These are phyloP conservation scores for Penaeus chinensis DNA, from an alignment of 1,140 invertebrate species.

Conservation along the genomic window DNA sequence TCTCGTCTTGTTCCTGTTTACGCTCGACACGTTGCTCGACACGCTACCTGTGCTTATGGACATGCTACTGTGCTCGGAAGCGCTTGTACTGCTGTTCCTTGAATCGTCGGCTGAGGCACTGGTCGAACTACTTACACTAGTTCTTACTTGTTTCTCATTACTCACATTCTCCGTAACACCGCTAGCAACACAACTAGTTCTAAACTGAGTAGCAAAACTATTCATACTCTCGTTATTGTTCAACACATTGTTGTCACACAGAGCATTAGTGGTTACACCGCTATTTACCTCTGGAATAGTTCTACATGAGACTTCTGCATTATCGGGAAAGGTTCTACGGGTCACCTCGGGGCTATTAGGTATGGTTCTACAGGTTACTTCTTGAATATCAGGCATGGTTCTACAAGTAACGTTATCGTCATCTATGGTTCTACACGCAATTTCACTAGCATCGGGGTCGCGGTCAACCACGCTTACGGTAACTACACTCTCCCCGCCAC, in stretches of 20 bases:
- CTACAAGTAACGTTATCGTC: too few species aligned
- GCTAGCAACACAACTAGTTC: conserved; percentile 52
- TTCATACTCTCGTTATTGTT: conserved; percentile 45
- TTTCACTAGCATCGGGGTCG: conserved; percentile 2
- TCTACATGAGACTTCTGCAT: too few species aligned
- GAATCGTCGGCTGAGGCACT: conserved; percentile 51
- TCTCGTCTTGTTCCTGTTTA: conserved; percentile 54
- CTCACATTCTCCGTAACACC: conserved; percentile 8
- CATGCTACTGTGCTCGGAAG: conserved; percentile 61
- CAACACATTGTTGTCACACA: conserved; percentile 16
- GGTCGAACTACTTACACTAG: conserved; percentile 38
- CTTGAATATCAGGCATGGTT: too few species aligned
- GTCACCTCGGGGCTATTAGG: too few species aligned
- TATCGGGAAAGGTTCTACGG: too few species aligned
- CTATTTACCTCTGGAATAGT: too few species aligned
- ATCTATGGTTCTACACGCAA: neutral
- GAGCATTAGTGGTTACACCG: neutral
- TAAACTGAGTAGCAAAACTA: conserved; percentile 47
- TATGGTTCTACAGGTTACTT: too few species aligned
- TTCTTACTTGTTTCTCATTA: conserved; percentile 23
- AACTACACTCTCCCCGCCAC: conserved; percentile 44
- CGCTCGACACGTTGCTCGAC: conserved; percentile 33
- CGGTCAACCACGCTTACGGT: neutral
- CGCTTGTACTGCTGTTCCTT: conserved; percentile 56
- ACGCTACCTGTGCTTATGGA: conserved; percentile 56